These are phyloP conservation scores for Chaetorhynchus papuensis DNA, from an alignment of 2,113 vertebrate species.

Conservation along the genomic window DNA sequence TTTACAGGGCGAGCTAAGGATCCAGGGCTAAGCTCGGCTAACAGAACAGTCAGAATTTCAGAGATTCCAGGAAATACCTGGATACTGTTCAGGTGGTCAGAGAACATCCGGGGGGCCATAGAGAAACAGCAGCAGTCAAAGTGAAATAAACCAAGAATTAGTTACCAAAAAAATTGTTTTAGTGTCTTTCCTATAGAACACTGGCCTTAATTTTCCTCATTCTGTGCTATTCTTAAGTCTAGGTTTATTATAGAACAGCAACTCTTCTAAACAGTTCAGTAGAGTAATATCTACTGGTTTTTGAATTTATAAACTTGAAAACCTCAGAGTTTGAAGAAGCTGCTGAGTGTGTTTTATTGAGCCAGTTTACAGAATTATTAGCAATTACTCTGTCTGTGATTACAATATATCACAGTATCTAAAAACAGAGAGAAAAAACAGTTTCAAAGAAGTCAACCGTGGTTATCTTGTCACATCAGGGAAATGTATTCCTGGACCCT, in stretches of 20 bases:
- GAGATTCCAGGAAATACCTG: slow-evolving; percentile 10
- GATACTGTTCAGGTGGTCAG: not conserved
- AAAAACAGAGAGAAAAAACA: not conserved
- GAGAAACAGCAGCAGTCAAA: not conserved
- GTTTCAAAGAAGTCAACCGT: not conserved
- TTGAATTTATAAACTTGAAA: not conserved
- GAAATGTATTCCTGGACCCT: not conserved
- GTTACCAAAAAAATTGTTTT: not conserved
- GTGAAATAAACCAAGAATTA: not conserved
- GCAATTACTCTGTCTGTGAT: not conserved
- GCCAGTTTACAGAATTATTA: not conserved
- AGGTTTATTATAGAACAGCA: not conserved
- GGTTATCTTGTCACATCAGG: not conserved
- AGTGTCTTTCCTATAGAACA: not conserved
- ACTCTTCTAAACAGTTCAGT: not conserved
- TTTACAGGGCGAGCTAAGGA: not conserved
- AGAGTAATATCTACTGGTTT: not conserved
- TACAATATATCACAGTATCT: not conserved
- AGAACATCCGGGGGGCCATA: not conserved
- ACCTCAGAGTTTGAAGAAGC: not conserved
- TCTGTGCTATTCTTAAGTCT: not conserved
- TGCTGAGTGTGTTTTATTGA: not conserved
- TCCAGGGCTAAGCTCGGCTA: not conserved
- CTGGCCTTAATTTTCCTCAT: not conserved
- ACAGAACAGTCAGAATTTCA: not conserved